Conservation (phyloP, 2,113 vertebrate species). For the Aplodontia rufa region DNA sequence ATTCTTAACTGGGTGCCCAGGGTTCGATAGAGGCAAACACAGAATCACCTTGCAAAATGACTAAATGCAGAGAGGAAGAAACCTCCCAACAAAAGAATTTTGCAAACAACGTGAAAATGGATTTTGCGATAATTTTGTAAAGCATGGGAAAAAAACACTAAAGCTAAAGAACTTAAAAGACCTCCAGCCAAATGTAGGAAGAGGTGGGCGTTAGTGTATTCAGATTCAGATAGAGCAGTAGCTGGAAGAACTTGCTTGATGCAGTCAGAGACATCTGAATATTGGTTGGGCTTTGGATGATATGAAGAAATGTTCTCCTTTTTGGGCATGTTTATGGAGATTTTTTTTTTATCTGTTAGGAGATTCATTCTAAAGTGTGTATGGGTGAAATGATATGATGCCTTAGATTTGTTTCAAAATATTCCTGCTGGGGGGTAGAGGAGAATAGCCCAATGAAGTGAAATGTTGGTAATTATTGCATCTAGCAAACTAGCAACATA, state of each 20-base stretch:
- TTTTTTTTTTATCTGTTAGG: neutral
- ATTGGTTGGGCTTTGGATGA: too few species aligned
- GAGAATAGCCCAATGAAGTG: too few species aligned
- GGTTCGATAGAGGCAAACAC: neutral
- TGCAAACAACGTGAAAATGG: neutral
- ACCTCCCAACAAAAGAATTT: neutral
- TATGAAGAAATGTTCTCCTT: neutral
- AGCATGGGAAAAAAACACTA: too few species aligned
- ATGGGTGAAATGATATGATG: neutral
- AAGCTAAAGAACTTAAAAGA: neutral
- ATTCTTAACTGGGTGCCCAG: neutral
- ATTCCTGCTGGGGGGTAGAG: too few species aligned
- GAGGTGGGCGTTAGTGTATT: neutral
- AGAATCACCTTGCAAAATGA: too few species aligned
- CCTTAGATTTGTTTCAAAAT: neutral
- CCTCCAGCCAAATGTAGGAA: neutral
- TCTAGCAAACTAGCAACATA: neutral
- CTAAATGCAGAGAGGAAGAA: too few species aligned
- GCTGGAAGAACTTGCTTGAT: neutral
- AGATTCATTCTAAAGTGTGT: neutral
- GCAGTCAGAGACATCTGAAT: too few species aligned
- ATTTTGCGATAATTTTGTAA: too few species aligned
- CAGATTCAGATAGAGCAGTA: too few species aligned
- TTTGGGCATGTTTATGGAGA: neutral
- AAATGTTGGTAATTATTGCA: neutral